phyloP scores from a whole-genome alignment of 1,140 invertebrate species.

The Drosophila kurseongensis region DNA sequence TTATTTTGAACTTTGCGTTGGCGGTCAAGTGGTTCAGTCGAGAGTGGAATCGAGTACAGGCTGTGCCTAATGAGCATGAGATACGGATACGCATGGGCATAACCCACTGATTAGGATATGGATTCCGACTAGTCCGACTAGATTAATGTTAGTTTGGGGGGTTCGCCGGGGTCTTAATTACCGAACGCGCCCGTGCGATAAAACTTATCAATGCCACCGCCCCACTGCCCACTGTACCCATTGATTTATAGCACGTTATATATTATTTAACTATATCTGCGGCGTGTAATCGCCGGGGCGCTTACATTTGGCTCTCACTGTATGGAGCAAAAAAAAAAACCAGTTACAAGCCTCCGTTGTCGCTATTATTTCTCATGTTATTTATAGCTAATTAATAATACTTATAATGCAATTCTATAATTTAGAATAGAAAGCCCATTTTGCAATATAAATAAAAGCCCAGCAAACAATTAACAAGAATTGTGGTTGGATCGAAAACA shows the following conservation, averaged over 20 bases:
- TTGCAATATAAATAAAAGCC: slow-evolving; percentile 69
- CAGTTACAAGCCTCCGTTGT: slow-evolving; percentile 53
- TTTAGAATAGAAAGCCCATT: slow-evolving; percentile 69
- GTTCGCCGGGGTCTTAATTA: slow-evolving; percentile 60
- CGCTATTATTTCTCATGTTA: slow-evolving; percentile 64
- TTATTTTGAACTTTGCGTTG: slow-evolving; percentile 79
- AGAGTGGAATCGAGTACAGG: slow-evolving; percentile 45
- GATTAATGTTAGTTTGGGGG: slow-evolving; percentile 73
- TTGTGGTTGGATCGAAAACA: slow-evolving; percentile 42
- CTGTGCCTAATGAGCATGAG: slow-evolving; percentile 81
- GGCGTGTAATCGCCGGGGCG: slow-evolving; percentile 58
- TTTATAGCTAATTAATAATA: slow-evolving; percentile 83
- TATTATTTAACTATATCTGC: slow-evolving; percentile 71
- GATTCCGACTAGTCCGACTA: slow-evolving; percentile 26
- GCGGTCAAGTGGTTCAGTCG: slow-evolving; percentile 58
- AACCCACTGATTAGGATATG: slow-evolving; percentile 47
- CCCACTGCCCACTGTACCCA: slow-evolving; percentile 24
- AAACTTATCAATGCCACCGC: slow-evolving; percentile 70
- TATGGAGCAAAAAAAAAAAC: slow-evolving; percentile 35
- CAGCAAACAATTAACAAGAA: slow-evolving; percentile 53
- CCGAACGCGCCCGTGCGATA: slow-evolving; percentile 78
- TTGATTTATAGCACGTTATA: slow-evolving; percentile 78
- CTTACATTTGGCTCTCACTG: slow-evolving; percentile 60
- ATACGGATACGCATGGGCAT: slow-evolving; percentile 57
- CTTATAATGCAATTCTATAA: slow-evolving; percentile 82